phyloP scores from a whole-genome alignment of 35 echinoderm and acorn worm genomes.

The Lytechinus variegatus region DNA sequence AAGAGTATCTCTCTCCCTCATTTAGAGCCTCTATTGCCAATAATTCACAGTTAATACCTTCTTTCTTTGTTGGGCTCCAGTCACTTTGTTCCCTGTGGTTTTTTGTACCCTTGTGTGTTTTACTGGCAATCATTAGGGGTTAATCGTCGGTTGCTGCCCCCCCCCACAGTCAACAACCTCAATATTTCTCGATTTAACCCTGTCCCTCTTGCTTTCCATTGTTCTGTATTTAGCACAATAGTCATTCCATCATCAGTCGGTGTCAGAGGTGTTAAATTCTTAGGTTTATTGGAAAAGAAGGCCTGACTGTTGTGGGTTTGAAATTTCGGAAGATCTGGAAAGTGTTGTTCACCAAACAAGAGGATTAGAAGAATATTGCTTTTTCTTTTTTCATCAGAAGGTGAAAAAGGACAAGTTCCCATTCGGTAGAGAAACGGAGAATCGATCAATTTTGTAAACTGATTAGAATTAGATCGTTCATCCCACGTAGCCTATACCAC shows the following conservation, averaged over 20 bases:
- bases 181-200: not conserved
- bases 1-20: not conserved
- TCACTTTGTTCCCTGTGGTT: slow-evolving; percentile 10
- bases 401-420: too few relatives aligned
- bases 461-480: too few relatives aligned
- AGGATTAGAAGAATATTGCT: not conserved
- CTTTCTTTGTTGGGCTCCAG: not conserved
- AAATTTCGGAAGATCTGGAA: not conserved
- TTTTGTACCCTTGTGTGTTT: not conserved
- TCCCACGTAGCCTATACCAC: too few relatives aligned
- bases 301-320: not conserved
- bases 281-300: not conserved
- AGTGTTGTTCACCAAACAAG: not conserved
- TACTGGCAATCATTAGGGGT: not conserved
- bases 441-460: too few relatives aligned
- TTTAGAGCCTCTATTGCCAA: not conserved
- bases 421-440: too few relatives aligned
- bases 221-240: not conserved
- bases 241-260: not conserved
- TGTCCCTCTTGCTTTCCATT: not conserved
- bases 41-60: not conserved
- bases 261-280: not conserved
- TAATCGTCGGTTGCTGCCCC: not conserved
- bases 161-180: not conserved
- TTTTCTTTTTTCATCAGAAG: not conserved